These are phyloP conservation scores for Bothrops jararaca DNA, from an alignment of 2,113 vertebrate genomes.

Conservation along the genomic window DNA sequence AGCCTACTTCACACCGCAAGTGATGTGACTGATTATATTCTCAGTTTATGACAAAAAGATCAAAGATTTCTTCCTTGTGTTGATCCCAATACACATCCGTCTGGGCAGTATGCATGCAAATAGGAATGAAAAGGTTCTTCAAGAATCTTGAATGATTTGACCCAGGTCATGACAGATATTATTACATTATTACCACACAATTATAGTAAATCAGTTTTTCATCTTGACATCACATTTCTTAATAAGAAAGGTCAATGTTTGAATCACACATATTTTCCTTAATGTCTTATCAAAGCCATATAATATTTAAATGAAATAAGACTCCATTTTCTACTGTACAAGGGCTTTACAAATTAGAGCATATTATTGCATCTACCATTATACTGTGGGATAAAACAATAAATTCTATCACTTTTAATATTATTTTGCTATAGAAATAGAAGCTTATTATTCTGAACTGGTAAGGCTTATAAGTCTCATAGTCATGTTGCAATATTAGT, in stretches of 20 bases:
- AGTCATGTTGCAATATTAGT: neutral
- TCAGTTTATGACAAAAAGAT: neutral
- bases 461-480: neutral
- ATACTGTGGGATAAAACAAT: neutral
- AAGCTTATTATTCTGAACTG: neutral
- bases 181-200: neutral
- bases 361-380: neutral
- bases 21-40: neutral
- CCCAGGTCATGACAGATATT: neutral
- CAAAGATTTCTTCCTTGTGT: neutral
- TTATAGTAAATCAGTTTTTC: neutral
- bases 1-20: neutral
- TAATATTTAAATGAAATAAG: neutral
- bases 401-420: too few species aligned
- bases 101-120: neutral
- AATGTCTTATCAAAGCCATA: neutral
- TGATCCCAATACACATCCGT: neutral
- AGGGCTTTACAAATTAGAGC: neutral
- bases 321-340: neutral
- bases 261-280: neutral
- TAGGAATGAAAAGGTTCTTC: neutral
- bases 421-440: neutral
- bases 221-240: neutral
- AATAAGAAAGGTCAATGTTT: neutral
- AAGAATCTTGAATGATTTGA: neutral